phyloP scores from a whole-genome alignment of 2,113 vertebrate genomes.

The Spea bombifrons region DNA sequence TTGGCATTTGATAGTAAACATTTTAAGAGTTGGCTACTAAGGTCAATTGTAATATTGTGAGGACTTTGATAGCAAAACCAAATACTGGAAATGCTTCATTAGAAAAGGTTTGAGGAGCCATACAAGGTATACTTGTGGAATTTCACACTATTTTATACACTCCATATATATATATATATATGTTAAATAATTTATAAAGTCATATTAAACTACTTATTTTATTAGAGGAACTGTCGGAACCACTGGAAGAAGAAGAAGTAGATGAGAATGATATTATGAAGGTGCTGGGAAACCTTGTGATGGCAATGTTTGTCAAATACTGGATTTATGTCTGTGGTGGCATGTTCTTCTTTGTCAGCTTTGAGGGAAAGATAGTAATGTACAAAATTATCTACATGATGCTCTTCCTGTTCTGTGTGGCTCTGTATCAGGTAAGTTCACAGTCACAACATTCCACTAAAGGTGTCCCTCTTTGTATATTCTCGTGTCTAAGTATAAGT shows the following conservation, averaged over 20 bases:
- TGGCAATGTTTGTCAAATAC: conserved; percentile 93
- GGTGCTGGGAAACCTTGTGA: conserved; percentile 87
- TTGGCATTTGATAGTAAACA: too few species aligned
- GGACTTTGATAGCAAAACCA: too few species aligned
- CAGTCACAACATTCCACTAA: not conserved
- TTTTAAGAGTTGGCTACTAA: too few species aligned
- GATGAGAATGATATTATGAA: conserved; percentile 87
- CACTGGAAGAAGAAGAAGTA: conserved; percentile 59
- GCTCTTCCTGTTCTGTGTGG: conserved; percentile 93
- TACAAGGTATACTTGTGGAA: too few species aligned
- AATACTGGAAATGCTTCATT: too few species aligned
- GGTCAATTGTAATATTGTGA: too few species aligned
- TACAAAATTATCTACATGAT: conserved; percentile 99
- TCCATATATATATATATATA: not conserved
- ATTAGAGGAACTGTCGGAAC: conserved; percentile 55
- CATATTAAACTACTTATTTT: not conserved
- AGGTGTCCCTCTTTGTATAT: not conserved
- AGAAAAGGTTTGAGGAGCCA: too few species aligned
- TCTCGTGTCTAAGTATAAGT: not conserved
- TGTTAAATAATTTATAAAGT: not conserved
- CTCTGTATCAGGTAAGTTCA: conserved; percentile 87
- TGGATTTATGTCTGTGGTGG: conserved; percentile 97
- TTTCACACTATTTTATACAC: too few species aligned
- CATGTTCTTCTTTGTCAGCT: conserved; percentile 99
- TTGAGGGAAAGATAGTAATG: conserved; percentile 91